Evolutionary conservation across 2,113 vertebrate genomes (phyloP).

Genomic region (Seriola rivoliana): DNA sequence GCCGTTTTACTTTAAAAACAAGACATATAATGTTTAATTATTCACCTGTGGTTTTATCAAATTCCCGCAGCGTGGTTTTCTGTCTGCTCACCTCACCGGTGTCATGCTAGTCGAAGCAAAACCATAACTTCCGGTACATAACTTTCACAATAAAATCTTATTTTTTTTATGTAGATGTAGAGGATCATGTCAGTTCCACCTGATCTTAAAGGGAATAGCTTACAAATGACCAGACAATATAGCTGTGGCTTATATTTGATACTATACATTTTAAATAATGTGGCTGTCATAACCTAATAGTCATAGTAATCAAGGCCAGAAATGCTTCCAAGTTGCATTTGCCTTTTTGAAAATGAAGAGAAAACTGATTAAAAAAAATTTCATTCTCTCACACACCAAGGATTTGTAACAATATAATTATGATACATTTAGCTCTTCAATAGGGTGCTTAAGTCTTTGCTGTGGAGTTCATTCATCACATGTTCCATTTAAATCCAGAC

Average conservation of each 20-base stretch:
- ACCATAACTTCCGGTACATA: constrained; percentile 14
- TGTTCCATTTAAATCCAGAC: not conserved
- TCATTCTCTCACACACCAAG: too few relatives aligned
- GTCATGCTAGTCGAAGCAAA: not conserved
- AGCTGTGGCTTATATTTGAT: not conserved
- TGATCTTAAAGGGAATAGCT: not conserved
- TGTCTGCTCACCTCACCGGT: not conserved
- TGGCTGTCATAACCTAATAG: not conserved
- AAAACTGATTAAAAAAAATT: too few relatives aligned
- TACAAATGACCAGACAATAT: not conserved
- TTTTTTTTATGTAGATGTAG: too few relatives aligned
- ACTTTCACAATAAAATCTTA: constrained; percentile 56
- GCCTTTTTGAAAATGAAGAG: not conserved
- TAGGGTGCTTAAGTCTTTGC: not conserved
- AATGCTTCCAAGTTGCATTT: not conserved
- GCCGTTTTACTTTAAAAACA: not conserved
- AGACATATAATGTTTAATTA: not conserved
- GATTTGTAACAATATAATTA: too few relatives aligned
- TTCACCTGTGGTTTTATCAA: constrained; percentile 47
- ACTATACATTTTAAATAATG: not conserved
- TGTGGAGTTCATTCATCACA: not conserved
- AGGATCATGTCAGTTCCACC: too few relatives aligned
- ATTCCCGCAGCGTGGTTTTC: constrained; percentile 23
- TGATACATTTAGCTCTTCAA: too few relatives aligned
- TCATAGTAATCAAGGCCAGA: too few relatives aligned